Evolutionary conservation across 2,113 vertebrate genomes (phyloP), one percentile per base, ranked within the genome.

Genomic region (Eretmochelys imbricata): DNA sequence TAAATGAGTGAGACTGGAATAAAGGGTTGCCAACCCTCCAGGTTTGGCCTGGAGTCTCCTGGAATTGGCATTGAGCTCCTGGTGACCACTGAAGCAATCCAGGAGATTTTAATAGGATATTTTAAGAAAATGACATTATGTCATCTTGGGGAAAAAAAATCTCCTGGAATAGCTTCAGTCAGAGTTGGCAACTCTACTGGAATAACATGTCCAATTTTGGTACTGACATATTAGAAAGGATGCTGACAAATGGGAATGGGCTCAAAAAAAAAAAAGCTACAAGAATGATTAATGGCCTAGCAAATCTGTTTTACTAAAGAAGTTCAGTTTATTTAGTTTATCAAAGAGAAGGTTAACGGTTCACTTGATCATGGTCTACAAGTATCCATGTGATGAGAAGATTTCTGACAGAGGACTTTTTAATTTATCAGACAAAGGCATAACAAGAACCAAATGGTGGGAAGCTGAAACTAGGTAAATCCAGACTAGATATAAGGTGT

Each of bases 361-460:
- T 87, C 0, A 75, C n/a, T 84, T 79, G 1, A 80, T 85, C 31
- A 57, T 1, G 53, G 11, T n/a, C n/a, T 83, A 24, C 87, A 93
- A 87, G 35, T 14, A 5, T 0, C 1, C 19, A 22, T 11, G 46
- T 48, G 50, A 17, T 35, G 1, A 69, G 89, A 13, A 16, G 27
- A 76, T 3, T 31, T 4, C 22, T 57, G 54, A 65, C 8, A 75
- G 51, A n/a, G 62, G 8, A 3, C 8, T 86, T 6, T 86, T 80
- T 24, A 2, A 14, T 76, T 88, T 48, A 2, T 17, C 25, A 35
- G 1, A 12, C 53, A 86, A 72, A 91, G 48, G 35, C 90, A 84
- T 0, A 0, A 31, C 57, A 72, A 42, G 13, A 84, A 3, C 31
- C 22, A 94, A 31, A 55, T 62, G 89, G 38, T 25, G 4, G 5